Evolutionary conservation across 2,113 vertebrate genomes (phyloP), one percentile per base, ranked within the genome.

Genomic region (Podiceps cristatus): DNA sequence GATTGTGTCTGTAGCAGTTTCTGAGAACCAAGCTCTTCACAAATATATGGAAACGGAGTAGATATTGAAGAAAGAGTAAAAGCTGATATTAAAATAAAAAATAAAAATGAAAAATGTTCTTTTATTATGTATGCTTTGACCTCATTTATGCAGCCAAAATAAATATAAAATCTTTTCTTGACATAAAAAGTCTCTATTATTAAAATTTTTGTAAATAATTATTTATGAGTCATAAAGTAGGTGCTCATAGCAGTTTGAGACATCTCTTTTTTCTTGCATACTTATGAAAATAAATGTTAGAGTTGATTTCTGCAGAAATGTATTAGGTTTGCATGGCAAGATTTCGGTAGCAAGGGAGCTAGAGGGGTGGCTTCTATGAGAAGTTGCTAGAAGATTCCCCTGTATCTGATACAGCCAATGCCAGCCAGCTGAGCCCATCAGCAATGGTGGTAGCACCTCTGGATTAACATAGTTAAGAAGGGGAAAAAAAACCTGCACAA

Each of bases 401-500:
- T 9, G 15, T 22, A 27, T 71, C 47, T 1, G 3, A 27, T 8
- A 27, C 4, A 69, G 17, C 24, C n/a, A 37, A 28, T 35, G n/a
- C 47, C 47, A 52, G 33, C 24, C 2, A 2, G 33, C n/a, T 50
- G 0, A 73, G 52, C 20, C 37, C 4, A 42, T 37, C 47, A 50
- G 25, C 2, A 1, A 52, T 2, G 4, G 25, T 40, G 13, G 13
- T 29, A 37, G 25, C 2, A 1, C 25, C 47, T 40, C 18, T 37
- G 13, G 10, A 35, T 18, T 72, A 53, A 40, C 9, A 28, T 28
- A 35, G 19, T 71, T 52, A 52, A 52, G 25, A 49, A 50, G 22
- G 11, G 44, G 17, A 14, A 10, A 24, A 69, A 37, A 28, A 52
- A 37, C 16, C 45, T 69, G 24, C 4, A 13, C 18, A 50, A 50